Evolutionary conservation across 2,113 vertebrate species (phyloP).

Genomic region (Sakesphorus luctuosus): DNA sequence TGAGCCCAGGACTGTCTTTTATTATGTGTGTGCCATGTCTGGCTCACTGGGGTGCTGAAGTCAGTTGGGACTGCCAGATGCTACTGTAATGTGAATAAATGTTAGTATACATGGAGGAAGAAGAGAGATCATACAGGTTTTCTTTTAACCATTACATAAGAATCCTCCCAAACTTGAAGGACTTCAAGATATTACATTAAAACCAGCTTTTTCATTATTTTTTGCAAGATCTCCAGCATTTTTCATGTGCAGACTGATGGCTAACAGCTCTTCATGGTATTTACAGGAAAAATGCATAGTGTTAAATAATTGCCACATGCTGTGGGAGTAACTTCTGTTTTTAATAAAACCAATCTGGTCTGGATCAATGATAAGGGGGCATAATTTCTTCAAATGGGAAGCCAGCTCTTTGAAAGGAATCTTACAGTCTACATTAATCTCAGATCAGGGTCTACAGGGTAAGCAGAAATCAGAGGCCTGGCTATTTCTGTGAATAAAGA

Average conservation of each 20-base stretch:
- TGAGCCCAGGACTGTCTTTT: conserved; percentile 35
- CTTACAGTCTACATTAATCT: conserved; percentile 49
- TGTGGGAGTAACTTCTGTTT: conserved; percentile 74
- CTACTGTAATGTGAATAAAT: conserved; percentile 51
- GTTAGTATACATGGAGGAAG: background rate
- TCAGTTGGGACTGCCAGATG: conserved; percentile 60
- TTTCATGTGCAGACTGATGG: conserved; percentile 49
- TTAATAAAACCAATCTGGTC: conserved; percentile 76
- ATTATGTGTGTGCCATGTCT: conserved; percentile 26
- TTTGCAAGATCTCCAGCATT: background rate
- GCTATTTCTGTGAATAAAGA: background rate
- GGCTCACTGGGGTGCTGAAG: conserved; percentile 56
- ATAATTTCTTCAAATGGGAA: conserved; percentile 73
- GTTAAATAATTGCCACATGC: conserved; percentile 66
- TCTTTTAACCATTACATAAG: conserved; percentile 7
- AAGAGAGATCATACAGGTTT: background rate
- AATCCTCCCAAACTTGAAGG: conserved; percentile 1
- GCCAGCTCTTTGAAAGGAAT: conserved; percentile 72
- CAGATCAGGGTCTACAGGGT: conserved; percentile 43
- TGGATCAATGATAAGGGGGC: conserved; percentile 76
- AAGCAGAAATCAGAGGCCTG: conserved; percentile 53
- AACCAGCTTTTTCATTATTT: conserved; percentile 15
- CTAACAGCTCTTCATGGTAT: conserved; percentile 54
- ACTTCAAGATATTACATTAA: conserved; percentile 15
- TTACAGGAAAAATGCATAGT: conserved; percentile 66